Evolutionary conservation across 2,113 vertebrate species (phyloP).

Genomic region (Callospermophilus lateralis): DNA sequence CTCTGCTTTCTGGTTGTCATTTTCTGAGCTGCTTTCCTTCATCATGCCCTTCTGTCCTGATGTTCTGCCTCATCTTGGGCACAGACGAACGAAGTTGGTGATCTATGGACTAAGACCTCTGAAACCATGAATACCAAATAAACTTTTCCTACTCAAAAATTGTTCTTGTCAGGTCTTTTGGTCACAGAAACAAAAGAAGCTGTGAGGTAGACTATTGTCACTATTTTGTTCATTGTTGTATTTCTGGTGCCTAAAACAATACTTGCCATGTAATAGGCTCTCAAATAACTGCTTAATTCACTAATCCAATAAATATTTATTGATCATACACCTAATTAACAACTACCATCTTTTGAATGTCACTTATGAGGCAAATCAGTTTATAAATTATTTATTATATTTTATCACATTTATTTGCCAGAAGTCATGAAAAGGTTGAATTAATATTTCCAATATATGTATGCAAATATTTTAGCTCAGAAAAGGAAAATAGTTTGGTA

Average conservation of each 20-base stretch:
- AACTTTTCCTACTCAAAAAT: too few species aligned
- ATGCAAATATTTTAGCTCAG: neutral
- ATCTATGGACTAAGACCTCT: too few species aligned
- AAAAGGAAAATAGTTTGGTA: neutral
- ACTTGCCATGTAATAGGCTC: neutral
- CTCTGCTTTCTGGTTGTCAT: too few species aligned
- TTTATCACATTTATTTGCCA: neutral
- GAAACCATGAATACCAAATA: too few species aligned
- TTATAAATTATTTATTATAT: conserved; percentile 8
- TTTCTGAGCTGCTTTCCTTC: too few species aligned
- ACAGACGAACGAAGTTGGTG: too few species aligned
- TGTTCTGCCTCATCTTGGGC: too few species aligned
- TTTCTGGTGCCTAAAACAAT: neutral
- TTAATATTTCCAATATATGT: neutral
- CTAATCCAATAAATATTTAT: conserved; percentile 46
- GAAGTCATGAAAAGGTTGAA: neutral
- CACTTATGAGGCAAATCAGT: neutral
- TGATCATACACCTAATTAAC: conserved; percentile 1
- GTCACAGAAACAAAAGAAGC: too few species aligned
- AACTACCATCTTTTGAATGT: conserved; percentile 42
- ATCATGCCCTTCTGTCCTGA: too few species aligned
- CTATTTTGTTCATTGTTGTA: neutral
- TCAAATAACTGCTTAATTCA: neutral
- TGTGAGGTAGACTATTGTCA: neutral
- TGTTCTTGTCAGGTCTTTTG: too few species aligned